phyloP scores from a whole-genome alignment of 2,113 vertebrate species.

The Bos taurus region ARS-UCD2.0 NC_037342.1:60606501-60607000 shows the following conservation, averaged over 20 bases:
- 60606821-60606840: neutral
- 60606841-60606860: neutral
- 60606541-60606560: neutral
- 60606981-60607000: neutral
- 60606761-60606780: neutral
- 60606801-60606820: neutral
- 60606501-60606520: neutral
- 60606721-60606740: neutral
- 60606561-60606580: neutral
- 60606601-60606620: neutral
- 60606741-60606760: neutral
- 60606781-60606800: conserved; percentile 1
- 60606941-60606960: neutral
- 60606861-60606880: conserved; percentile 28
- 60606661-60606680: neutral
- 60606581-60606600: neutral
- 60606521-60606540: neutral
- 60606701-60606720: neutral
- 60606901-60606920: neutral
- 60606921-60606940: neutral
- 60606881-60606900: neutral
- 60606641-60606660: neutral
- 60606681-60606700: neutral
- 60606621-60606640: neutral
- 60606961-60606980: neutral